phyloP scores from a whole-genome alignment of 2,797 vertebrate genomes.

The Aselliscus stoliczkanus region DNA sequence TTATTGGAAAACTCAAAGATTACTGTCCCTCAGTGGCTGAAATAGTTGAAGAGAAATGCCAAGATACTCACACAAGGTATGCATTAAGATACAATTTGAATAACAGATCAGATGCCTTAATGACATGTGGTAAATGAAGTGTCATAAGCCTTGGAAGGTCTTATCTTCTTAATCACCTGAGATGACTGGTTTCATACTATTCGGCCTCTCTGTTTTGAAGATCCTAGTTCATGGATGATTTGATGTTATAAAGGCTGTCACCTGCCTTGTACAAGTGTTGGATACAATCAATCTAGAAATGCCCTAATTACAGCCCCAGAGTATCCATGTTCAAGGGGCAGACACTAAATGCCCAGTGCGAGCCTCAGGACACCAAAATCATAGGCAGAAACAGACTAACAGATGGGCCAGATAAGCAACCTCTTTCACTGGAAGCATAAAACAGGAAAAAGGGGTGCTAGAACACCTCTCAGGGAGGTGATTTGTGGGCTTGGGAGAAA shows the following conservation, averaged over 20 bases:
- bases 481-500: background rate
- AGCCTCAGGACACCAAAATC: background rate
- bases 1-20: conserved; percentile 73
- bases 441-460: background rate
- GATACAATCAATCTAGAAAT: background rate
- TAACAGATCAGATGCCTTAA: background rate
- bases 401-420: background rate
- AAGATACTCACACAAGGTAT: conserved; percentile 73
- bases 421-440: background rate
- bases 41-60: conserved; percentile 79
- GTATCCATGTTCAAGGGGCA: too few relatives aligned
- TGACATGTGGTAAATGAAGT: background rate
- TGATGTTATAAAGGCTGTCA: rapidly evolving
- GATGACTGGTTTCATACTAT: background rate
- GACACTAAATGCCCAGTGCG: background rate
- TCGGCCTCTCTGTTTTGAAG: background rate
- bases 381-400: background rate
- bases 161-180: background rate
- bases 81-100: background rate
- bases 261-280: background rate
- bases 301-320: background rate
- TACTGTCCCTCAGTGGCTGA: conserved; percentile 72
- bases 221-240: background rate
- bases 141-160: background rate
- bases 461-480: background rate